Evolutionary conservation across 2,113 vertebrate species (phyloP), one percentile per base, ranked within the genome.

Genomic region (Hippocampus mohnikei): DNA sequence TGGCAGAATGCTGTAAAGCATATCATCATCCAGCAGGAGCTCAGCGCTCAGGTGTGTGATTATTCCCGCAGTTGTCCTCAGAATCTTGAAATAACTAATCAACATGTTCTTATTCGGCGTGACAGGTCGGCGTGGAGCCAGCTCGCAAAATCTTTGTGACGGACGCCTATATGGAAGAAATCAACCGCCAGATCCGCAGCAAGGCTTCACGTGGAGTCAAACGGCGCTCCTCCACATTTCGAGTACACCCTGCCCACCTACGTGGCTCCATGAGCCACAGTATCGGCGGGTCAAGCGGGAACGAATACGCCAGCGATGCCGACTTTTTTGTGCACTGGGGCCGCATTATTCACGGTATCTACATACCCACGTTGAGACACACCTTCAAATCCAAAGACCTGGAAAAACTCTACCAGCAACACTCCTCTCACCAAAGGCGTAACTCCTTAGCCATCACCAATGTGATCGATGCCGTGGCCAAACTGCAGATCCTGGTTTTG

Each of bases 351-450:
- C 82, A 37, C 8, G 89, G 92, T 1, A 75, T 93, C 66, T 88
- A 87, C 74, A 76, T 93, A 23, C 92, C 92, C 33, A 87, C 79
- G 27, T 70, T 93, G 46, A 86, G 90, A 62, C 92, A 92, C 79
- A 90, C 90, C 65, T 93, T 93, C 71, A 92, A 90, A 76, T 92
- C 91, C 29, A 55, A 46, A 0, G 87, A 92, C 64, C 73, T 93
- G 69, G 92, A 93, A 73, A 91, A 87, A 70, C 91, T 93, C 50
- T 93, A 93, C 87, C 92, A 93, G 80, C 80, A 85, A 13, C 89
- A 93, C 82, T 92, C 90, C 1, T 91, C 88, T 16, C 88, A 89
- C 76, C 91, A 88, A 73, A 85, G 91, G 70, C 88, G 88, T 27
- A 91, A 87, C 61, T 93, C 91, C 13, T 70, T 93, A 0, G 89